These are phyloP conservation scores for Tyrophagus putrescentiae DNA, from an alignment of 1,140 invertebrate genomes.

Conservation along the genomic window DNA sequence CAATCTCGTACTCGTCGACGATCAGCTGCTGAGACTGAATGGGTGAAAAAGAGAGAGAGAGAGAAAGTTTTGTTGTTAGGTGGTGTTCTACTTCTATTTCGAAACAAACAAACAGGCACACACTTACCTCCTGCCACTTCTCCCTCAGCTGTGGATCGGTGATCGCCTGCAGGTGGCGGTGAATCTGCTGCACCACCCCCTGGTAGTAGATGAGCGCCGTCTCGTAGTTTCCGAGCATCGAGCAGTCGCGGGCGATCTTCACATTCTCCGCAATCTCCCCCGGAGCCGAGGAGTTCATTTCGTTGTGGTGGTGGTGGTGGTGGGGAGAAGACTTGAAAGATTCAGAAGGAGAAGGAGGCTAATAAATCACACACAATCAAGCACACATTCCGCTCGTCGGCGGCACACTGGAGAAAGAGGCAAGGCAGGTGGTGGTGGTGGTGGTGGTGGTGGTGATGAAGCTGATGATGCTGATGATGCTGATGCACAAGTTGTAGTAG, in stretches of 20 bases:
- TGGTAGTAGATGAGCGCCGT: slow-evolving; percentile 86
- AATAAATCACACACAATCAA: no score
- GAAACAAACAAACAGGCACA: slow-evolving; percentile 16
- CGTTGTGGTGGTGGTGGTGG: background rate
- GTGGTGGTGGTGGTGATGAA: no score
- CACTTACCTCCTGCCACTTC: slow-evolving; percentile 69
- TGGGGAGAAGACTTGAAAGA: slow-evolving; percentile 4
- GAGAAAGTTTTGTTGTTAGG: slow-evolving; percentile 17
- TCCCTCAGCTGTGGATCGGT: slow-evolving; percentile 59
- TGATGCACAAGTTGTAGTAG: no score
- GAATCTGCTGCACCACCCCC: slow-evolving; percentile 76
- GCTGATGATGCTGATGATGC: no score
- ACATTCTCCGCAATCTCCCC: slow-evolving; percentile 75
- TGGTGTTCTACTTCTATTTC: background rate
- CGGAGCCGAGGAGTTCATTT: background rate
- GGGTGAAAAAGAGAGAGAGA: slow-evolving; percentile 27
- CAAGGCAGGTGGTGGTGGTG: no score
- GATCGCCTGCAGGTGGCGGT: slow-evolving; percentile 61
- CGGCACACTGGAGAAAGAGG: no score
- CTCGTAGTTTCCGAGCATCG: slow-evolving; percentile 86
- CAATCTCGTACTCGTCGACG: slow-evolving; percentile 70
- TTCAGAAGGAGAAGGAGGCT: no score
- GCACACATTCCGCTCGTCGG: no score
- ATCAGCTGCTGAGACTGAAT: slow-evolving; percentile 78
- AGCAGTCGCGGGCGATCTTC: slow-evolving; percentile 82